Evolutionary conservation across 2,888 invertebrate species (phyloP), one percentile per base, ranked within the genome.

Genomic region (Pristionchus fissidentatus): DNA sequence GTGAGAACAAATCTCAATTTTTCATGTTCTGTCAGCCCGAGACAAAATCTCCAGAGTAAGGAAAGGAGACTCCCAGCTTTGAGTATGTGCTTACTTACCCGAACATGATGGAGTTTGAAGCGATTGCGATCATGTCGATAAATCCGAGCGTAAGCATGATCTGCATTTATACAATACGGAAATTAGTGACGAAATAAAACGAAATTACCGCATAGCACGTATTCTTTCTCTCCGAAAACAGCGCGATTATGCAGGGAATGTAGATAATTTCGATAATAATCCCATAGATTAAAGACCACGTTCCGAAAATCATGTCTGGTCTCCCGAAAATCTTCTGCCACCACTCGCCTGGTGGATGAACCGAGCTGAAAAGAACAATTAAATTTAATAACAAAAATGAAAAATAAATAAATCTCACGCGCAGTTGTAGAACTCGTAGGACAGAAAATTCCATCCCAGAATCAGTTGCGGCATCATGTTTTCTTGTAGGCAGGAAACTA

Each of bases 391-490:
- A 55, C 22, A 19, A 62, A 3, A 3, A 57, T 57, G 29, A 13
- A 5, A 4, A 60, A 32, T 15, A 10, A 57, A n/a, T 8, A 3
- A 32, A 29, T 15, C 62, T 19, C 15, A 66, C 66, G 22, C 41
- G 66, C 66, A 66, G 66, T 66, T 66, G 66, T 66, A 66, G 66
- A 66, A 66, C 22, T 66, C 66, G 41, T 66, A 66, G n/a, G 35
- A n/a, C 19, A 38, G 66, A 19, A 66, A 66, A 10, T 66, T 66
- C 66, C 66, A 66, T 1, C 66, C 66, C 3, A 66, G 22, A 8
- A 66, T 66, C 19, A 66, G 38, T 32, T 66, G 66, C 22, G 66
- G 66, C 15, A 66, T 66, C 38, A 66, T 38, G 38, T 55, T 7
- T 35, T 35, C 62, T 35, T 35, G 1, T 22, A 4, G 19, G n/a